phyloP scores from a whole-genome alignment of 2,888 invertebrate genomes.

The Panorpa germanica region DNA sequence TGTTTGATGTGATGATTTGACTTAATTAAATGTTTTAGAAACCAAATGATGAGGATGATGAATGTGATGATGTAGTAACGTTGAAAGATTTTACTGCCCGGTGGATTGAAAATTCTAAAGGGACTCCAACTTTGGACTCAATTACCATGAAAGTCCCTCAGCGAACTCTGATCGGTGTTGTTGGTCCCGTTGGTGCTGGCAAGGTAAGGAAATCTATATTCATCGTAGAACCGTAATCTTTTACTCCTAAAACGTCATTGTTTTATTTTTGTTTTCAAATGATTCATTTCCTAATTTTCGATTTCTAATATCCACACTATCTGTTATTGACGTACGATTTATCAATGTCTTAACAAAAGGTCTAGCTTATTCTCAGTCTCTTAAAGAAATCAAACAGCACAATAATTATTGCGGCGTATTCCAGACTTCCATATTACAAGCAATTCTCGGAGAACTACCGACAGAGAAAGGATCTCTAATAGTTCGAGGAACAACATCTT shows the following conservation, averaged over 20 bases:
- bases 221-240: conserved; percentile 5
- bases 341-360: no score
- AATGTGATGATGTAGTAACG: not conserved
- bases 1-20: conserved; percentile 14
- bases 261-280: no score
- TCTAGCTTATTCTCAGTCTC: no score
- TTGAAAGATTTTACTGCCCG: conserved; percentile 25
- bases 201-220: conserved; percentile 27
- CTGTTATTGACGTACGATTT: no score
- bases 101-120: conserved; percentile 25
- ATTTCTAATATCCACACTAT: no score
- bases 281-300: no score
- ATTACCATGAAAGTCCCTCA: conserved; percentile 30
- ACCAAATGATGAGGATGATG: not conserved
- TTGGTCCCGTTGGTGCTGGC: conserved; percentile 59
- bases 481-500: conserved; percentile 43
- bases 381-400: no score
- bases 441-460: conserved; percentile 54
- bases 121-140: conserved; percentile 29
- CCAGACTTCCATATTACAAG: conserved; percentile 42
- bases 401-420: conserved; percentile 11
- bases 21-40: no score
- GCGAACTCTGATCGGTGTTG: conserved; percentile 44
- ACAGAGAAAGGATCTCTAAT: conserved; percentile 29
- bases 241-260: no score